These are phyloP conservation scores for Steatornis caripensis DNA, from an alignment of 2,113 vertebrate species.

Conservation along the genomic window DNA sequence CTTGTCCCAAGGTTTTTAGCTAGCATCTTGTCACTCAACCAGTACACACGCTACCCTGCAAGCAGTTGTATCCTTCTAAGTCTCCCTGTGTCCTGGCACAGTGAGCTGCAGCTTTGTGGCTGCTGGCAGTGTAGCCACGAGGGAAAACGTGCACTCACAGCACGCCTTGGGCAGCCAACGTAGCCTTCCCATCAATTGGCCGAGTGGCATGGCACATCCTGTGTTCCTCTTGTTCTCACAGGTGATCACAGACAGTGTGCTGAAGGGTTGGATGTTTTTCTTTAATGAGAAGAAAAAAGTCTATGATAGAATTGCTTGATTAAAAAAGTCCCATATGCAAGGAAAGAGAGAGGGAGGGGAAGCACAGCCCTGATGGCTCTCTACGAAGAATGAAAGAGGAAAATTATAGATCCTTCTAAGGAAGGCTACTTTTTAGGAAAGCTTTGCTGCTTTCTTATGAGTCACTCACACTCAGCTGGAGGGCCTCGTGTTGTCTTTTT, in stretches of 20 bases:
- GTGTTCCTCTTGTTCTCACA: neutral
- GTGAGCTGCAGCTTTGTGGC: neutral
- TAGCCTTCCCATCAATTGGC: neutral
- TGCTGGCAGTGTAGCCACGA: fast-evolving
- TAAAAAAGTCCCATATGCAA: neutral
- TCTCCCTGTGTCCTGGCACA: neutral
- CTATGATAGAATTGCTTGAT: neutral
- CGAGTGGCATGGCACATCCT: neutral
- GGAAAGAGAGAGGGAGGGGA: neutral
- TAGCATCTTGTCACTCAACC: neutral
- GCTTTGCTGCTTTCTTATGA: neutral
- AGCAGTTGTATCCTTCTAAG: neutral
- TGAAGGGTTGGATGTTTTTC: neutral
- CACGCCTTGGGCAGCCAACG: neutral
- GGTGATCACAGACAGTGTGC: neutral
- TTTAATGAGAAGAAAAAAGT: neutral
- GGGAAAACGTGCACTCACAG: neutral
- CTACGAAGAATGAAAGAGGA: neutral
- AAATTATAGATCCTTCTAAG: neutral
- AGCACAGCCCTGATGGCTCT: neutral
- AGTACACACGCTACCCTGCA: too few species aligned
- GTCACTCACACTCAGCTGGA: neutral
- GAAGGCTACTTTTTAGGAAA: neutral
- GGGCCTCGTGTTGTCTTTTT: neutral
- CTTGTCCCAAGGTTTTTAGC: neutral